Conservation (phyloP, 2,113 vertebrate species). For the Microcebus griseorufus region DNA sequence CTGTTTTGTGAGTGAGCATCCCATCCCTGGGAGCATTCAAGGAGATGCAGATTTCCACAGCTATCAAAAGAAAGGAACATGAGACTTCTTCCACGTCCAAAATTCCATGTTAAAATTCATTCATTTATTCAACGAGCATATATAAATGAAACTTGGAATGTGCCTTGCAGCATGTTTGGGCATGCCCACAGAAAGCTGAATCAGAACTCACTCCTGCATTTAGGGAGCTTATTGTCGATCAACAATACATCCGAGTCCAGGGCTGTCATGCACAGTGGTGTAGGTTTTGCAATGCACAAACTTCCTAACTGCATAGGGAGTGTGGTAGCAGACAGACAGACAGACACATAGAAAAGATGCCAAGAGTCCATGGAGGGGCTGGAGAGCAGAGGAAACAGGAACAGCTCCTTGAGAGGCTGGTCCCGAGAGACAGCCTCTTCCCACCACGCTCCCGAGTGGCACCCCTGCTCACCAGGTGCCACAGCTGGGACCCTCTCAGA, state of each 20-base stretch:
- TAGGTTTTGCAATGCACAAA: too few relatives aligned
- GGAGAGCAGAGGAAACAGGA: not conserved
- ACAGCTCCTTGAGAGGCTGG: not conserved
- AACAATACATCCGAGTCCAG: rapidly evolving
- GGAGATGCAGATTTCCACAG: not conserved
- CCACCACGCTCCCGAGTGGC: not conserved
- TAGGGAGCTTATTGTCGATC: rapidly evolving
- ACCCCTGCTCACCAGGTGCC: rapidly evolving
- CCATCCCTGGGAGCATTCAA: not conserved
- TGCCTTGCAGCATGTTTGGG: not conserved
- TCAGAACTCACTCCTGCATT: not conserved
- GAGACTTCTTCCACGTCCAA: not conserved
- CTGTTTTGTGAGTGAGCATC: not conserved
- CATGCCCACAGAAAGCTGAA: not conserved
- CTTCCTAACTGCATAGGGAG: not conserved
- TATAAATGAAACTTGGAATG: not conserved
- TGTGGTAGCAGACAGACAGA: not conserved
- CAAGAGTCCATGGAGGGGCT: not conserved
- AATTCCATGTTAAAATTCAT: not conserved
- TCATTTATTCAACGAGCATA: not conserved
- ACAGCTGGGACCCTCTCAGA: not conserved
- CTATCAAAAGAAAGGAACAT: not conserved
- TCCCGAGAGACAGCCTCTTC: not conserved
- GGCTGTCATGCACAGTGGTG: rapidly evolving
- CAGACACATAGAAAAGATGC: not conserved